Evolutionary conservation across 2,113 vertebrate genomes (phyloP).

Genomic region (Larimichthys polyactis): DNA sequence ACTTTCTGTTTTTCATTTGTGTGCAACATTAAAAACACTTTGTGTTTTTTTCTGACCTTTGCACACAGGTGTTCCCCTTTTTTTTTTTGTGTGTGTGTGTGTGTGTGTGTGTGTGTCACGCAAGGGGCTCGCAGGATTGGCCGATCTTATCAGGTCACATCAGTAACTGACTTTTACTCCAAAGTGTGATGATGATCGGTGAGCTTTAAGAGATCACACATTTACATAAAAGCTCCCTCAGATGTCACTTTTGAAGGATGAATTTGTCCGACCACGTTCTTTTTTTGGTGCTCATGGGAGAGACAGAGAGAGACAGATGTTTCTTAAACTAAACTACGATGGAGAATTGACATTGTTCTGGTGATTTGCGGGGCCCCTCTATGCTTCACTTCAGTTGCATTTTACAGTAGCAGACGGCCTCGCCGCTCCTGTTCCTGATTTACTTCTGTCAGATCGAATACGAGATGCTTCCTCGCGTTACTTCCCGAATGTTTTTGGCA

Average conservation of each 20-base stretch:
- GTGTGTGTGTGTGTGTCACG: background rate
- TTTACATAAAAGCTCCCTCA: no score
- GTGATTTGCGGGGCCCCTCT: background rate
- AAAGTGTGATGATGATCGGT: background rate
- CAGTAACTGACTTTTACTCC: background rate
- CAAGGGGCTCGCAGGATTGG: constrained; percentile 10
- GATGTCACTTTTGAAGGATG: background rate
- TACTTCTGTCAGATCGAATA: background rate
- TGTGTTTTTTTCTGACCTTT: constrained; percentile 45
- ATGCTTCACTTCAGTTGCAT: background rate
- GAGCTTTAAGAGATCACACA: background rate
- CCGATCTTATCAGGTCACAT: constrained; percentile 17
- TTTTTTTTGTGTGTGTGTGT: background rate
- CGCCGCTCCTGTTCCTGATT: background rate
- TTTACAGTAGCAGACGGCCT: background rate
- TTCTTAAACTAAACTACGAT: background rate
- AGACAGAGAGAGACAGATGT: background rate
- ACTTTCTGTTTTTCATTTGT: constrained; percentile 60
- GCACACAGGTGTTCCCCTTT: constrained; percentile 33
- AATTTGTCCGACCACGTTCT: background rate
- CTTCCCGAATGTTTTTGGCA: background rate
- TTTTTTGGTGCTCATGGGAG: background rate
- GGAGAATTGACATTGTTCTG: background rate
- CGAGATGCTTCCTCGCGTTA: background rate
- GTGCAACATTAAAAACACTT: background rate